A percentile compares a stretch with the other conserved stretches of the same genome.
Evolutionary conservation across 92 coral and sea anemone species (phyloP).

Genomic region (Zoanthus sociatus): DNA sequence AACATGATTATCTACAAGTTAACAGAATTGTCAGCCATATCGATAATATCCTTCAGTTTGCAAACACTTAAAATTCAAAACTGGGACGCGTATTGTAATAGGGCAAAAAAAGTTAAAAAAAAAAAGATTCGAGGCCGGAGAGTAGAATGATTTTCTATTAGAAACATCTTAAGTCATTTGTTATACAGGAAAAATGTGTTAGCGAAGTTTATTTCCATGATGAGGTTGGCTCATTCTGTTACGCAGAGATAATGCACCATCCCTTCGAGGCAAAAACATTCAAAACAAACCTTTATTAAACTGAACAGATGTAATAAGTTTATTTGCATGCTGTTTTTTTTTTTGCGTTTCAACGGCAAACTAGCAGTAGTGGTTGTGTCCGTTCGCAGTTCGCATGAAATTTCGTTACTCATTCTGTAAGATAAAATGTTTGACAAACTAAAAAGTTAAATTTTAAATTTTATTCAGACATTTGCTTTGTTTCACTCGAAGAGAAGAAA

Average conservation of each 20-base stretch:
- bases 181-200: neutral
- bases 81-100: too few relatives aligned
- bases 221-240: neutral
- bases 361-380: neutral
- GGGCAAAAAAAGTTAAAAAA: too few relatives aligned
- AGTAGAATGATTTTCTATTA: too few relatives aligned
- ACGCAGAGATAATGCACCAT: neutral
- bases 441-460: neutral
- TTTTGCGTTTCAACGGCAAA: neutral
- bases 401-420: neutral
- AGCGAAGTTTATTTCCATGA: neutral
- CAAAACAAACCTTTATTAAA: neutral
- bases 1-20: too few relatives aligned
- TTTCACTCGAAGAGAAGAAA: neutral
- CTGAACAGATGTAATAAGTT: slow-evolving; percentile 23
- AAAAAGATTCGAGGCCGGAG: too few relatives aligned
- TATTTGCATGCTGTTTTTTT: neutral
- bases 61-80: too few relatives aligned
- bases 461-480: neutral
- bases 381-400: neutral
- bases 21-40: too few relatives aligned
- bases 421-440: neutral
- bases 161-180: neutral
- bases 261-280: slow-evolving; percentile 25
- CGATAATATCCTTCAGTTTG: too few relatives aligned